phyloP scores from a whole-genome alignment of 2,113 vertebrate genomes.

The Epinephelus moara region DNA sequence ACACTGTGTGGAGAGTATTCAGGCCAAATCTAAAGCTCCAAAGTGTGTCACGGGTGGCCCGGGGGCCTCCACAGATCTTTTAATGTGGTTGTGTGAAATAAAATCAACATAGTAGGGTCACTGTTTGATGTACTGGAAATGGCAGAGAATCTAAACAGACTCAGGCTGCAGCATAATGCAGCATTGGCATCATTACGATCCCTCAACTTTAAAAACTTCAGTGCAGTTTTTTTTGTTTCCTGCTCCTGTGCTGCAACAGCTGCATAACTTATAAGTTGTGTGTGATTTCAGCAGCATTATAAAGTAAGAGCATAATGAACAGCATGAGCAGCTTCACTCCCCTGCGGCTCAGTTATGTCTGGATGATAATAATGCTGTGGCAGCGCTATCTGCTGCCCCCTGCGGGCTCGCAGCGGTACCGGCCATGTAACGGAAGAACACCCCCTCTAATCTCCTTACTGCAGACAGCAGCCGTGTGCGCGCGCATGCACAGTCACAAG shows the following conservation, averaged over 20 bases:
- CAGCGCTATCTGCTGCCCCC: conserved; percentile 71
- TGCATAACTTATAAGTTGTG: conserved; percentile 9
- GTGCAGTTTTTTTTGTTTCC: conserved; percentile 8
- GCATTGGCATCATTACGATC: conserved; percentile 4
- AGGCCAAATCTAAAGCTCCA: conserved; percentile 38
- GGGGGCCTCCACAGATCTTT: conserved; percentile 43
- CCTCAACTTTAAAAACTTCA: conserved; percentile 2
- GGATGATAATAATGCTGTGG: conserved; percentile 23
- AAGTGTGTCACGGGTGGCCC: conserved; percentile 63
- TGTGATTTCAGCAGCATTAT: conserved; percentile 15
- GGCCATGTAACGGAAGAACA: conserved; percentile 16
- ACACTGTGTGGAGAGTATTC: conserved; percentile 30
- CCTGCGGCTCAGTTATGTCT: conserved; percentile 29
- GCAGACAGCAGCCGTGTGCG: conserved; percentile 41
- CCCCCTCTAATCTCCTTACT: conserved; percentile 63
- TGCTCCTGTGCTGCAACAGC: conserved; percentile 13
- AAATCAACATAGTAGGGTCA: conserved; percentile 48
- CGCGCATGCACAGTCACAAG: not conserved
- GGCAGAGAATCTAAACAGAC: conserved; percentile 39
- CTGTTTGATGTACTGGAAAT: conserved; percentile 48
- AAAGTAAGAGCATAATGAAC: conserved; percentile 6
- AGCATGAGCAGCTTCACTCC: conserved; percentile 11
- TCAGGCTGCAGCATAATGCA: not conserved
- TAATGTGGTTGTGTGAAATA: conserved; percentile 53
- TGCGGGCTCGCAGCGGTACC: conserved; percentile 46